Conservation (phyloP, 2,797 vertebrate species). For the Spinus olivaceus region DNA sequence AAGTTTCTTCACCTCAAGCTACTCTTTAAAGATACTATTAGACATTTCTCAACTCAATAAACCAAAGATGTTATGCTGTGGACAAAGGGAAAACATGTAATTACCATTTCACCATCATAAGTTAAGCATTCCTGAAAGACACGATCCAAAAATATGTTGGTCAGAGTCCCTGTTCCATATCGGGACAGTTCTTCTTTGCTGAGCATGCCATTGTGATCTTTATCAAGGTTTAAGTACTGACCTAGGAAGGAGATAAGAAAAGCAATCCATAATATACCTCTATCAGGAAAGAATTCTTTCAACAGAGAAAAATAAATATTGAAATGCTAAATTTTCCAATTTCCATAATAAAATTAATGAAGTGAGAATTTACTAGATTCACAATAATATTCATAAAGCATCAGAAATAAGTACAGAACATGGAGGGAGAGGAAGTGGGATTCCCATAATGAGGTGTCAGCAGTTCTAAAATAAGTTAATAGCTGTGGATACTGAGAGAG, state of each 20-base stretch:
- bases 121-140: conserved; percentile 98
- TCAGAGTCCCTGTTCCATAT: conserved; percentile 95
- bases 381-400: not conserved
- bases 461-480: not conserved
- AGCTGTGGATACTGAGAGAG: not conserved
- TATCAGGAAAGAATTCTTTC: not conserved
- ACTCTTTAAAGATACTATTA: not conserved
- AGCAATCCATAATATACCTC: not conserved
- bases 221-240: conserved; percentile 97
- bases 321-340: not conserved
- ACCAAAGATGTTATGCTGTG: not conserved
- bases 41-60: not conserved
- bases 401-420: not conserved
- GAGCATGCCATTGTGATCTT: conserved; percentile 98
- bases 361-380: not conserved
- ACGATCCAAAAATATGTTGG: conserved; percentile 92
- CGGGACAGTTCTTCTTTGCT: conserved; percentile 98
- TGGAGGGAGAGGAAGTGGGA: accelerated
- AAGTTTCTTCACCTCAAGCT: not conserved
- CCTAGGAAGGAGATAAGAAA: conserved; percentile 71
- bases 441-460: not conserved
- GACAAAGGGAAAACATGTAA: not conserved
- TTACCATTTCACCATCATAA: conserved; percentile 98
- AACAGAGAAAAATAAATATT: not conserved
- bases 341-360: not conserved